Percentiles rank a stretch among this genome's conserved stretches.
These are phyloP conservation scores for Platypus cylindrus DNA, from an alignment of 2,888 invertebrate genomes.

Conservation along the genomic window DNA sequence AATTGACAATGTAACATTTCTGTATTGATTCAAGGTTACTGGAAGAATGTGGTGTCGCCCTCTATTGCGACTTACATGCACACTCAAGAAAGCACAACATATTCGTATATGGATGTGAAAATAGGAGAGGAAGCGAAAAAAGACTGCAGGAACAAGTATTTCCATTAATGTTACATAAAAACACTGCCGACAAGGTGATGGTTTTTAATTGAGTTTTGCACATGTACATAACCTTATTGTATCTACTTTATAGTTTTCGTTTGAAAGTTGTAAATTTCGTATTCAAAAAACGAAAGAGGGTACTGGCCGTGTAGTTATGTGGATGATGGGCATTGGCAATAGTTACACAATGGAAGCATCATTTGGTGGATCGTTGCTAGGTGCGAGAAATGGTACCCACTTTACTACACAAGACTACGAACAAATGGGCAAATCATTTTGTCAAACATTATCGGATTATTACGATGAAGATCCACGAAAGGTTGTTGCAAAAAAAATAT, in stretches of 20 bases:
- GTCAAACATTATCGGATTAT: conserved; percentile 85
- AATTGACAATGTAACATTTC: too few relatives aligned
- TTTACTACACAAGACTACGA: conserved; percentile 70
- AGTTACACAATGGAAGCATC: conserved; percentile 95
- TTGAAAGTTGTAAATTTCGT: conserved; percentile 87
- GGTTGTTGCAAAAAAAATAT: conserved; percentile 33
- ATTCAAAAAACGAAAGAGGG: conserved; percentile 91
- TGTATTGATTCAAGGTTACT: too few relatives aligned
- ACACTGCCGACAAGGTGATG: conserved; percentile 84
- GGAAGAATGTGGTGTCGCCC: conserved; percentile 80
- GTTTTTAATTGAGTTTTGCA: conserved; percentile 8
- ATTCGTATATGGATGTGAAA: conserved; percentile 94
- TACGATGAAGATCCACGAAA: conserved; percentile 77
- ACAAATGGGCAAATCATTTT: conserved; percentile 77
- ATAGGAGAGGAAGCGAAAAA: conserved; percentile 61
- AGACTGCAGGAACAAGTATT: conserved; percentile 85
- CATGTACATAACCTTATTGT: too few relatives aligned
- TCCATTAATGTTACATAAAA: conserved; percentile 87
- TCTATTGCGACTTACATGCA: conserved; percentile 89
- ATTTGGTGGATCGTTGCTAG: conserved; percentile 79
- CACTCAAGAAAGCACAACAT: conserved; percentile 92
- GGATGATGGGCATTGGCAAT: conserved; percentile 89
- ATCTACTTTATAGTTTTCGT: conserved; percentile 64
- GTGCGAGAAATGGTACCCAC: conserved; percentile 70
- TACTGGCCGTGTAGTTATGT: conserved; percentile 86